Evolutionary conservation across 2,797 vertebrate species (phyloP).

Genomic region (Hemitrygon akajei): DNA sequence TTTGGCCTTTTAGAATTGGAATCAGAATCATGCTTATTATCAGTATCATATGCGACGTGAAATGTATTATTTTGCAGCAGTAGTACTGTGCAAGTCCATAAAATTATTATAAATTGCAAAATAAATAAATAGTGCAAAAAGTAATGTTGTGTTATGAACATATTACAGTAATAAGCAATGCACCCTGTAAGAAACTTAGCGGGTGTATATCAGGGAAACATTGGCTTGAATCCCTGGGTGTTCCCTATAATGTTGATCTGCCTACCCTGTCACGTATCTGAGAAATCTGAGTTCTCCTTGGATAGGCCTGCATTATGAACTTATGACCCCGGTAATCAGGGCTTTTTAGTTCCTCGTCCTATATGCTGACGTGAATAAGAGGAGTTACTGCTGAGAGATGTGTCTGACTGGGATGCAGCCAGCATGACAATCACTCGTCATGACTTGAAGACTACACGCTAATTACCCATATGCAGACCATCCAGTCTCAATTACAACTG

Average conservation of each 20-base stretch:
- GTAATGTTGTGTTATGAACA: not conserved
- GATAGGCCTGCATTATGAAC: not conserved
- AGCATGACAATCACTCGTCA: constrained; percentile 28
- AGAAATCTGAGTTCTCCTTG: not conserved
- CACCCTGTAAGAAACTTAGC: not conserved
- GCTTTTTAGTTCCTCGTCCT: not conserved
- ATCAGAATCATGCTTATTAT: too few relatives aligned
- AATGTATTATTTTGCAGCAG: too few relatives aligned
- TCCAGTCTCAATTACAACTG: not conserved
- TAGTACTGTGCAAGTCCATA: too few relatives aligned
- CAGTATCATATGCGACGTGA: too few relatives aligned
- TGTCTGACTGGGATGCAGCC: constrained; percentile 25
- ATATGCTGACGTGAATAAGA: not conserved
- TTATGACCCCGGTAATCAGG: constrained; percentile 11
- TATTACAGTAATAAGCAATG: not conserved
- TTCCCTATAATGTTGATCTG: not conserved
- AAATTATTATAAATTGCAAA: too few relatives aligned
- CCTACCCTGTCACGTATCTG: not conserved
- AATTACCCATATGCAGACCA: not conserved
- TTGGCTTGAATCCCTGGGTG: not conserved
- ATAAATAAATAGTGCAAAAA: too few relatives aligned
- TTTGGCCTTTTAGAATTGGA: not conserved
- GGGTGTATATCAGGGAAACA: not conserved
- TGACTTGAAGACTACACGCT: not conserved
- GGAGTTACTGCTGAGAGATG: not conserved